Conservation (phyloP, 2,797 vertebrate genomes). For the Malurus splendens region DNA sequence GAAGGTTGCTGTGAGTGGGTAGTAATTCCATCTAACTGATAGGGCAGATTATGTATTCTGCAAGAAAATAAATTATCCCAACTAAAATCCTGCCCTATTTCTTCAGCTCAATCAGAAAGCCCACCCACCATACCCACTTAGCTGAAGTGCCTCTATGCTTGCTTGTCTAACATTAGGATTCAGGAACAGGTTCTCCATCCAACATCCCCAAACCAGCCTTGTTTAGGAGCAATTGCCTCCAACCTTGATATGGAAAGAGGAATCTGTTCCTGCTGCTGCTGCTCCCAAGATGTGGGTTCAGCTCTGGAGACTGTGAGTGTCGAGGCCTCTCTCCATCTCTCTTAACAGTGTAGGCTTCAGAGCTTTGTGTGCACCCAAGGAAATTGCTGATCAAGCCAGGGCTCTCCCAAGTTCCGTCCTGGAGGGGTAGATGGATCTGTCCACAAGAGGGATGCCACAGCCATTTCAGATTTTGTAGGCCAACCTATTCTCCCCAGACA, state of each 20-base stretch:
- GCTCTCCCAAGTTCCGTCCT: neutral
- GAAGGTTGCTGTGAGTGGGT: neutral
- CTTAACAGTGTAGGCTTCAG: neutral
- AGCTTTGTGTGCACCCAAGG: neutral
- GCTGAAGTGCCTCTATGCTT: neutral
- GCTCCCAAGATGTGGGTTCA: neutral
- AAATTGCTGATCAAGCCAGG: neutral
- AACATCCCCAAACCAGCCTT: neutral
- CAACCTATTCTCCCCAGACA: neutral
- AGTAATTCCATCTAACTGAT: neutral
- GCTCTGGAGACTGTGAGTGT: neutral
- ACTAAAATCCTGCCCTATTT: neutral
- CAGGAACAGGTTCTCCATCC: neutral
- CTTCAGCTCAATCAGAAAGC: neutral
- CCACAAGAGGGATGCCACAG: neutral
- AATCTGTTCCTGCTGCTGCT: neutral
- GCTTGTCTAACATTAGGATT: neutral
- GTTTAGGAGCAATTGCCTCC: neutral
- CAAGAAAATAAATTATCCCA: neutral
- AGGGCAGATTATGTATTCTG: neutral
- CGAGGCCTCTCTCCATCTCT: neutral
- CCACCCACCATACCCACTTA: neutral
- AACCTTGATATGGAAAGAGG: neutral
- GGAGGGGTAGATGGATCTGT: neutral
- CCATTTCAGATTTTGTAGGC: neutral